Evolutionary conservation across 2,888 invertebrate genomes (phyloP), one percentile per base, ranked within the genome.

Genomic region (Lagria hirta): DNA sequence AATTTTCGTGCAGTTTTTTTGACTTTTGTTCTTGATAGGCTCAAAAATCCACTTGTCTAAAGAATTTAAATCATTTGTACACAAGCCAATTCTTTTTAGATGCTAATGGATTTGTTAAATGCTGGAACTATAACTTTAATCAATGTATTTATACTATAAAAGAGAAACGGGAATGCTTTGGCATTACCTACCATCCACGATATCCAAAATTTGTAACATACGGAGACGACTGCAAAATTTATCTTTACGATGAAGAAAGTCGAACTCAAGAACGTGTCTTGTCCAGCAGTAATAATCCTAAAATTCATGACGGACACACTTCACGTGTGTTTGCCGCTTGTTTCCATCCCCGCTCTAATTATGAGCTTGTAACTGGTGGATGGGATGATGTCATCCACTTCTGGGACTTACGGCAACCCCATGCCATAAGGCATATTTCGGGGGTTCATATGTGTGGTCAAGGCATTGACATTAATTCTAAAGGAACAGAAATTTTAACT

Each of bases 201-300:
- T 71, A 76, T 44, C 76, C 75, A 7, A 76, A 76, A 56, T 77
- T 79, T 46, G 69, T 77, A 1, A 81, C 83, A 0, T 79, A 78
- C 40, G 84, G 84, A 0, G 82, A 82, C 55, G 82, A 84, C 60
- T 72, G 76, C 10, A 79, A 75, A 60, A 66, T 85, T 21, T 77
- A 76, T 55, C 74, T 84, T 64, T 85, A 84, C 60, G 83, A 85
- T 55, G 83, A 82, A 67, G 83, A 84, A 69, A 81, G 79, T 7
- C 79, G 77, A 61, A 79, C 76, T 3, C 78, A 78, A 61, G 83
- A 83, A 64, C 71, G 81, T 45, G 73, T 81, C 34, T 77, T 82
- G 59, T 74, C 75, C 52, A 72, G 75, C 40, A 81, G 81, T 57
- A 70, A 73, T 45, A 65, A 70, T 45, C 74, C 54, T 21, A 55